Evolutionary conservation across 2,888 invertebrate species (phyloP), one percentile per base, ranked within the genome.

Genomic region (Aporophyla nigra): DNA sequence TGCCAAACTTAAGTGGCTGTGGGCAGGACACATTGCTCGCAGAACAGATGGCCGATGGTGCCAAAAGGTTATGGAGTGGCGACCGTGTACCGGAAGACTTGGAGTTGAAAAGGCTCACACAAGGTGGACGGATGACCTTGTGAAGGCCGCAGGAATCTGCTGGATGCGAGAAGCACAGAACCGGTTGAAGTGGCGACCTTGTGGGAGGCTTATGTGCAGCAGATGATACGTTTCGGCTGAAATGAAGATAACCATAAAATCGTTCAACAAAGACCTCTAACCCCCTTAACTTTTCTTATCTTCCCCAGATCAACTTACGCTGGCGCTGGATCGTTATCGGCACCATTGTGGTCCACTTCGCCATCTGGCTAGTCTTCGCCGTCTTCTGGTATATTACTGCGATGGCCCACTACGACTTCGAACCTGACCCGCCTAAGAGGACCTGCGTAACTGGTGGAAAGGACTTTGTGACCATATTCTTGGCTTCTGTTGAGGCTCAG

Each of bases 251-350:
- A 27, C 2, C 7, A 43, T 7, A 1, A 27, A 68, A 63, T 51
- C 33, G 51, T 10, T 56, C 10, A 5, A 7, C 27, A 24, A 51
- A 66, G 24, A 56, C 27, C 53, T 53, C 51, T 10, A 33, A 51
- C 2, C 1, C 0, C 7, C 10, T 21, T 67, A 61, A 58, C 9
- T 10, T 1, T 14, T 12, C 9, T 9, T 14, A 2, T 59, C 0
- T 7, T 70, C 16, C 5, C 1, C 87, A 96, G 96, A 96, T 96
- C 49, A 96, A 96, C 78, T 92, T 96, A 2, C 95, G 96, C 46
- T 96, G 96, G 96, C 96, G 96, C 1, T 96, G 96, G 96, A 96
- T 96, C 27, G 95, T 96, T 3, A 93, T 93, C 6, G 96, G 96
- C 27, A 96, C 96, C 0, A 92, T 96, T 2, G 92, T 96, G 5